Evolutionary conservation across 2,797 vertebrate genomes (phyloP), one percentile per base, ranked within the genome.

Genomic region (Coccyzus lansbergi): DNA sequence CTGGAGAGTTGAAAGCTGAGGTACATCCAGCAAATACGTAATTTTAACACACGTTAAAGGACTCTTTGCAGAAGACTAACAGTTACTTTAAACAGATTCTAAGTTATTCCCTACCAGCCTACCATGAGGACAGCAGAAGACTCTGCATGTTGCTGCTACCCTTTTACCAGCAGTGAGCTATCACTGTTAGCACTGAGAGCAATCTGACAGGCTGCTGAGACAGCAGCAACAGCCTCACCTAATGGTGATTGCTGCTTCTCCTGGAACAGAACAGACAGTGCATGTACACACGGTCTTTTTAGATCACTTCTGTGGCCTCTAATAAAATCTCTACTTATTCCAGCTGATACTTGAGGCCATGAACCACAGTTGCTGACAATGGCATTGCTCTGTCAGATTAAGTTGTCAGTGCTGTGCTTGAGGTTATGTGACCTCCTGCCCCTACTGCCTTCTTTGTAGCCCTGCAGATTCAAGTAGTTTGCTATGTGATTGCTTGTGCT

Each of bases 221-320:
- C 31, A 94, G 92, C 75, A 85, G 85, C 83, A 93, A 72, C 80
- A 94, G 74, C 90, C 86, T 90, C 92, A 88, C 86, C 67, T 92
- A 67, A 76, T n/a, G 77, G 77, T 52, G 51, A 86, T 46, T 28
- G 58, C 71, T 88, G 72, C 28, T 70, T 5, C 31, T 91, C 24
- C 52, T 75, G 42, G 38, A 79, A 10, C 18, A 52, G 72, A 82
- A n/a, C 29, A 51, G 55, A 10, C 44, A 69, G 21, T 11, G 26
- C 21, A 11, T 26, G 19, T 65, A 42, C 20, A 58, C n/a, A 16
- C 16, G 21, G 19, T 12, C 51, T 60, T 64, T 59, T 72, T 20
- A 64, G 40, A 60, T 83, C 52, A 67, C 31, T 53, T 15, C 78
- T 80, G 0, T 33, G 44, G 52, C 44, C 31, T 88, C 70, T 40